Percentiles rank a stretch among this genome's conserved stretches.
Evolutionary conservation across 2,888 invertebrate genomes (phyloP).

Genomic region (Unio pictorum): DNA sequence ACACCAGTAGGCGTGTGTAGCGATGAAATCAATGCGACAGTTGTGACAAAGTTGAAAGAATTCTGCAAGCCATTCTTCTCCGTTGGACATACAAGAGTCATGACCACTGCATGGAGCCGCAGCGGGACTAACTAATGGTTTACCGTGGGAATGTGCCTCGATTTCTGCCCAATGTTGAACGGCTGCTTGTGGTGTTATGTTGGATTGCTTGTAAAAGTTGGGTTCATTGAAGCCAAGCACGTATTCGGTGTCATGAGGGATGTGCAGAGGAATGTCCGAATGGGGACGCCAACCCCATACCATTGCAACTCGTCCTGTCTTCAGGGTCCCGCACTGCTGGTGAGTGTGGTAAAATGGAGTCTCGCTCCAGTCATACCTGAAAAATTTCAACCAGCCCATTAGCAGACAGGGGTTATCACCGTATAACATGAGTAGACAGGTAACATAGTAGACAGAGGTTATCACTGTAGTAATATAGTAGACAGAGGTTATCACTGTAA

Average conservation of each 20-base stretch:
- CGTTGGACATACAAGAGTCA: slow-evolving; percentile 4
- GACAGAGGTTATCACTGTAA: too few relatives aligned
- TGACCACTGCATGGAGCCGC: slow-evolving; percentile 6
- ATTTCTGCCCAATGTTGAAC: slow-evolving; percentile 13
- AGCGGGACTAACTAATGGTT: slow-evolving; percentile 18
- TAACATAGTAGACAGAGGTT: too few relatives aligned
- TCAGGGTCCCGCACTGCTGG: slow-evolving; percentile 5
- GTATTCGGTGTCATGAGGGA: slow-evolving; percentile 8
- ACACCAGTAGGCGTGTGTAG: slow-evolving; percentile 20
- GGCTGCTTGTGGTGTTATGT: slow-evolving; percentile 18
- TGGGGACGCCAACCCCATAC: slow-evolving; percentile 7
- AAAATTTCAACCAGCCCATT: not conserved
- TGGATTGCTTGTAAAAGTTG: slow-evolving; percentile 10
- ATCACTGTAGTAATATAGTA: too few relatives aligned
- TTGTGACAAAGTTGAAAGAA: slow-evolving; percentile 17
- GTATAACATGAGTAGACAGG: too few relatives aligned
- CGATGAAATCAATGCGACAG: slow-evolving; percentile 21
- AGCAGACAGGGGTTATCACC: too few relatives aligned
- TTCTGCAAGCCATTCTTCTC: slow-evolving; percentile 13
- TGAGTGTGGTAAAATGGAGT: slow-evolving; percentile 16
- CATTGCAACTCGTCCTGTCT: slow-evolving; percentile 17
- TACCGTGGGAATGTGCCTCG: slow-evolving; percentile 12
- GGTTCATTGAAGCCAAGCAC: slow-evolving; percentile 25
- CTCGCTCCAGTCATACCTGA: slow-evolving; percentile 36
- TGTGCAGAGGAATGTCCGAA: not conserved